Evolutionary conservation across 2,888 invertebrate genomes (phyloP), one percentile per base, ranked within the genome.

Genomic region (Drepanosiphum platanoidis): DNA sequence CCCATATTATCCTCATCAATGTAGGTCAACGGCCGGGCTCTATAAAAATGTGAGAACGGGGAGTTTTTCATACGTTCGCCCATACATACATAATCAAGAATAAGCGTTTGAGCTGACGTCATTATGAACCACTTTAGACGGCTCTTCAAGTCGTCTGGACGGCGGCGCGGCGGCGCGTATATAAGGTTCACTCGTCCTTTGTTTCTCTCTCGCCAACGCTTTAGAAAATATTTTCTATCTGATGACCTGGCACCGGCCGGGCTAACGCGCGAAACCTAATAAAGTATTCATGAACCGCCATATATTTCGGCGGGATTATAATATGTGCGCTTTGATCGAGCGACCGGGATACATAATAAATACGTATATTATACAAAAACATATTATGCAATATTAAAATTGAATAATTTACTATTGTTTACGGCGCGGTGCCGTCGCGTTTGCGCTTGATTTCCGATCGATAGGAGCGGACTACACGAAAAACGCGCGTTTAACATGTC

Each of bases 71-170:
- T 46, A 32, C 30, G 72, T 42, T n/a, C 78, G 22, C 42, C 32
- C 66, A 46, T 68, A 32, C 34, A 46, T 39, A 34, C 68, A 68
- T 68, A 70, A 80, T 70, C 79, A 34, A 70, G 46, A 80, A 46
- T 79, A 79, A 70, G 61, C 74, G 46, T 74, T 74, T 27, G 42
- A 66, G 64, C 82, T 64, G 64, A 83, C 74, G 82, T 83, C 74
- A 83, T 83, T 74, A 74, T 27, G 74, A 74, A 66, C 83, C 83
- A 74, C 83, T 83, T 83, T 74, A 72, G 64, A 74, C 72, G 52
- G 34, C 66, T 30, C 74, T 82, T 72, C 72, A 72, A 82, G 72
- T 52, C 42, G 82, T 82, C 72, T 74, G 81, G 71, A 61, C 71
- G n/a, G 34, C 34, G 7, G 15, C 32, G 18, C 32, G 32, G 18